A percentile compares a stretch with the other conserved stretches of the same genome.
These are phyloP conservation scores for Dryoscopus gambensis DNA, from an alignment of 2,113 vertebrate genomes.

Conservation along the genomic window DNA sequence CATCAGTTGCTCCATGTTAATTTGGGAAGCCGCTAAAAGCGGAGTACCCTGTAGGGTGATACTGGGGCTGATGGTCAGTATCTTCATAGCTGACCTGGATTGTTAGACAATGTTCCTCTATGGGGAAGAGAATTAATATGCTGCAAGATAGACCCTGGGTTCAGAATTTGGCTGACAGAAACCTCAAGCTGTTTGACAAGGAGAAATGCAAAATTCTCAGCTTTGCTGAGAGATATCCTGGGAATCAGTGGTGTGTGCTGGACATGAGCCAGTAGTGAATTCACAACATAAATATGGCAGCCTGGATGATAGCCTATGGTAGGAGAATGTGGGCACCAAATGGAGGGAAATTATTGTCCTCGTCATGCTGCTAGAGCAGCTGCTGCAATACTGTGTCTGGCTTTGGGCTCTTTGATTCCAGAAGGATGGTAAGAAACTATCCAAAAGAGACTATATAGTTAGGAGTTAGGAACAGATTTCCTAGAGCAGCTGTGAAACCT, in stretches of 20 bases:
- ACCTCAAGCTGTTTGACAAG: neutral
- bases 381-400: neutral
- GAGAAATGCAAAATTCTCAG: neutral
- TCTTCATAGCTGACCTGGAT: neutral
- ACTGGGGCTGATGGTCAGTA: neutral
- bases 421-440: neutral
- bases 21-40: neutral
- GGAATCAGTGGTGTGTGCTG: neutral
- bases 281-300: neutral
- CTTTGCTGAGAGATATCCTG: neutral
- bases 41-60: neutral
- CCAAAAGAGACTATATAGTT: neutral
- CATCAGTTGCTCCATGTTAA: neutral
- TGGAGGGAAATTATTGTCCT: neutral
- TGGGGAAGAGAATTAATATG: neutral
- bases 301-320: neutral
- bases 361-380: neutral
- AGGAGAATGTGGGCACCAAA: neutral
- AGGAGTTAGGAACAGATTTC: neutral
- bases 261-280: neutral
- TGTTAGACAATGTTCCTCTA: neutral
- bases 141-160: neutral
- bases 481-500: neutral
- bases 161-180: neutral
- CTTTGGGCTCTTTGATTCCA: neutral